Evolutionary conservation across 1,140 invertebrate genomes (phyloP).

Genomic region (Zaprionus lachaisei): DNA sequence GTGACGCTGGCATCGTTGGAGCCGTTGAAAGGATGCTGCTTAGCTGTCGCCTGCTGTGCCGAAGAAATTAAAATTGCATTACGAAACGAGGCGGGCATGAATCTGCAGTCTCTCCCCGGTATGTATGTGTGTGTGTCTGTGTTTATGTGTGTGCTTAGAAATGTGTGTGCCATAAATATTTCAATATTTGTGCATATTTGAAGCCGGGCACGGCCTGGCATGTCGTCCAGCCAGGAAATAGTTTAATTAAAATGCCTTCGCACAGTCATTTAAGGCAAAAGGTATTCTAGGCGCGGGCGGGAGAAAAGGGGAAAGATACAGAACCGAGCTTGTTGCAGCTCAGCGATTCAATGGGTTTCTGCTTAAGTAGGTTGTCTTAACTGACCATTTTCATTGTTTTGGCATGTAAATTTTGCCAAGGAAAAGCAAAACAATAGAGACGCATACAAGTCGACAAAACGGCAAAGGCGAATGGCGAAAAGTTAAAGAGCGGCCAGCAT

Average conservation of each 20-base stretch:
- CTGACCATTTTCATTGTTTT: slow-evolving; percentile 73
- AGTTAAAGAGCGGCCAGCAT: slow-evolving; percentile 55
- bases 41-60: slow-evolving; percentile 67
- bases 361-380: slow-evolving; percentile 26
- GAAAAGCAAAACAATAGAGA: slow-evolving; percentile 56
- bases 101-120: slow-evolving; percentile 32
- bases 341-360: slow-evolving; percentile 22
- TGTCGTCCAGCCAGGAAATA: slow-evolving; percentile 69
- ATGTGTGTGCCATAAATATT: slow-evolving; percentile 70
- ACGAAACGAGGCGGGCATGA: slow-evolving; percentile 48
- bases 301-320: not conserved
- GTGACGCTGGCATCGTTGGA: slow-evolving; percentile 26
- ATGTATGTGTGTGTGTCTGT: not conserved
- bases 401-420: slow-evolving; percentile 70
- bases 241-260: slow-evolving; percentile 81
- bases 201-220: slow-evolving; percentile 34
- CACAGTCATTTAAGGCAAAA: slow-evolving; percentile 71
- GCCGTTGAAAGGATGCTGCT: slow-evolving; percentile 45
- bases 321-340: slow-evolving; percentile 3
- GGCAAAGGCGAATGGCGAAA: slow-evolving; percentile 41
- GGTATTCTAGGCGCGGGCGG: slow-evolving; percentile 26
- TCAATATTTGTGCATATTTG: slow-evolving; percentile 80
- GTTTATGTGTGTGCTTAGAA: slow-evolving; percentile 40
- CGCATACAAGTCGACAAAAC: slow-evolving; percentile 58
- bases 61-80: slow-evolving; percentile 82